Percentiles rank a stretch among this genome's conserved stretches.
Conservation (phyloP, 2,113 vertebrate genomes). For the Chaetodon trifascialis region DNA sequence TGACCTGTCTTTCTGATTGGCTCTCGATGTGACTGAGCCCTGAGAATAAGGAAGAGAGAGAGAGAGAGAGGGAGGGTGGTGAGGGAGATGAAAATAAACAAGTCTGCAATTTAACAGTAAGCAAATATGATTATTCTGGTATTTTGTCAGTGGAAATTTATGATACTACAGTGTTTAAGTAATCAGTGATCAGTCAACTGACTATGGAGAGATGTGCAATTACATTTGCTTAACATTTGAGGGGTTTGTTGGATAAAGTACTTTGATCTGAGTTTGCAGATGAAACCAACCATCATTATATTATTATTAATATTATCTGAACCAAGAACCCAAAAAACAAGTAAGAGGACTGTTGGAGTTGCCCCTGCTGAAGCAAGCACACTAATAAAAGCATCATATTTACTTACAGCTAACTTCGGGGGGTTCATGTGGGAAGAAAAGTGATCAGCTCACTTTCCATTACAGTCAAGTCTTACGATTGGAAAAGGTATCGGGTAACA, state of each 20-base stretch:
- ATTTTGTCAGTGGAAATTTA: neutral
- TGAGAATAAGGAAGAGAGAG: constrained; percentile 62
- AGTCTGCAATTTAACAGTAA: neutral
- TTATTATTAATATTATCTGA: constrained; percentile 1
- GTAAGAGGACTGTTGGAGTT: constrained; percentile 23
- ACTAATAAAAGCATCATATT: constrained; percentile 82
- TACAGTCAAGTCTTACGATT: constrained; percentile 82
- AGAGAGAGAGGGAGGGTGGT: constrained; percentile 3
- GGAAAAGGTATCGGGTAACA: constrained; percentile 88
- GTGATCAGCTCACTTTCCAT: constrained; percentile 85
- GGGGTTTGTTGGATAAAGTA: neutral
- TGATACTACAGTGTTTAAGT: neutral
- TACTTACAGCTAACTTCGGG: constrained; percentile 80
- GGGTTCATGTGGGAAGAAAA: constrained; percentile 81
- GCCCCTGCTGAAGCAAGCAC: constrained; percentile 59
- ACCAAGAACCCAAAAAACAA: constrained; percentile 25
- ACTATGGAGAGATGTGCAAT: neutral
- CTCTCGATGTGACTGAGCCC: constrained; percentile 89
- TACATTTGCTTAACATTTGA: neutral
- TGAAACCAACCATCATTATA: neutral
- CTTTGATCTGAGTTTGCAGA: neutral
- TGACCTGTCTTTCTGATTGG: constrained; percentile 90
- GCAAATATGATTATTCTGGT: neutral
- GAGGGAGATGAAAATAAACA: constrained; percentile 11
- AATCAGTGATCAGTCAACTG: neutral